These are phyloP conservation scores for Helarctos malayanus DNA, from an alignment of 2,797 vertebrate genomes.

Conservation along the genomic window DNA sequence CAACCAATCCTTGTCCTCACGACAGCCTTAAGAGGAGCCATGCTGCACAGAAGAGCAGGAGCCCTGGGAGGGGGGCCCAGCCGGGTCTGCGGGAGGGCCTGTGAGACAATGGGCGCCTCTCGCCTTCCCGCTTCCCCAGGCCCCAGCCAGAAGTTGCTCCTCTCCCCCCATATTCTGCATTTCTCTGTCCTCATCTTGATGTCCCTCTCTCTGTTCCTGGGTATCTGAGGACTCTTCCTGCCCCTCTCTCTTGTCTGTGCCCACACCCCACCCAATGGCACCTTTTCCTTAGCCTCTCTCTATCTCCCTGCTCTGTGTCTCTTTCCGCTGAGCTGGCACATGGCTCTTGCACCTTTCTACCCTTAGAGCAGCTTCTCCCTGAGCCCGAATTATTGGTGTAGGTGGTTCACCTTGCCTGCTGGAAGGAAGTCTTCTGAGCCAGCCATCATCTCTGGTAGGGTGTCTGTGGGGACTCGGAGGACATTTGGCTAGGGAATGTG, in stretches of 20 bases:
- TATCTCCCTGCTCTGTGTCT: neutral
- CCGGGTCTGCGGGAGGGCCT: neutral
- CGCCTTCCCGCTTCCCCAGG: neutral
- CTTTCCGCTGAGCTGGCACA: neutral
- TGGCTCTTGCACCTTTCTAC: neutral
- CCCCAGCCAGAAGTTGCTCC: too few species aligned
- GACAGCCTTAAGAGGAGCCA: neutral
- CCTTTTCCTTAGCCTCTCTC: neutral
- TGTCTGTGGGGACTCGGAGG: neutral
- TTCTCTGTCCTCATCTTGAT: neutral
- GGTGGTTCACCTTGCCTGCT: neutral
- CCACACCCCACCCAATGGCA: rapidly evolving
- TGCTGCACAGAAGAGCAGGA: neutral
- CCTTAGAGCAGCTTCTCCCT: neutral
- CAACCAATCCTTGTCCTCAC: neutral
- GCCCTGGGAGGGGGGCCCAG: neutral
- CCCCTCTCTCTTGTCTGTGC: neutral
- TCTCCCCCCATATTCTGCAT: neutral
- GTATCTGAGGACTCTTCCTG: neutral
- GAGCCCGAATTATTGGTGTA: neutral
- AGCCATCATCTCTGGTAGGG: neutral
- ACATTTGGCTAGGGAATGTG: neutral
- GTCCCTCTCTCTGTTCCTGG: neutral
- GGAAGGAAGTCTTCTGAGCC: neutral
- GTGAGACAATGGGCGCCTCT: neutral